Conservation (phyloP, 2,113 vertebrate species). For the Rhinoderma darwinii region DNA sequence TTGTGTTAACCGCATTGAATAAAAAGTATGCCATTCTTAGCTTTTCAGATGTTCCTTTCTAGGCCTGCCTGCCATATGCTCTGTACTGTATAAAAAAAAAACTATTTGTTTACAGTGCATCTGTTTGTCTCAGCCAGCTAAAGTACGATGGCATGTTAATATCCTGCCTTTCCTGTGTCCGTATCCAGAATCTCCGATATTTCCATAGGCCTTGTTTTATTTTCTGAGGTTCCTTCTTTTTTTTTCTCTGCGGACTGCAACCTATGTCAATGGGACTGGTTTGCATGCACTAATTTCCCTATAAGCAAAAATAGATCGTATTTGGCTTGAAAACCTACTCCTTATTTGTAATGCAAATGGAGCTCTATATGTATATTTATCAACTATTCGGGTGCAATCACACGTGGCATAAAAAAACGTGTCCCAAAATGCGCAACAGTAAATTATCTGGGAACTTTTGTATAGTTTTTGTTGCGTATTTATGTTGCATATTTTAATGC, state of each 20-base stretch:
- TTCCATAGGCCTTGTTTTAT: conserved; percentile 41
- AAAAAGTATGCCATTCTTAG: background rate
- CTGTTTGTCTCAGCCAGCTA: background rate
- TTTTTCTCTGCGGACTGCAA: background rate
- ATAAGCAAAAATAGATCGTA: conserved; percentile 42
- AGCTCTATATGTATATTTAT: background rate
- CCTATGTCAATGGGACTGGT: background rate
- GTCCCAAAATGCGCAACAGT: no score
- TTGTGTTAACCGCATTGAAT: background rate
- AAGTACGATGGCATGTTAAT: background rate
- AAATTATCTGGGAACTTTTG: no score
- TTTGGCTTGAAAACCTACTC: conserved; percentile 29
- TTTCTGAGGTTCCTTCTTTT: conserved; percentile 2
- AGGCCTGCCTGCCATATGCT: background rate
- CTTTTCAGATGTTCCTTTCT: background rate
- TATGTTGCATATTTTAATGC: no score
- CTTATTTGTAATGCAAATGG: conserved; percentile 49
- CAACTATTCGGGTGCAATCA: background rate
- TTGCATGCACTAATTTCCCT: conserved; percentile 51
- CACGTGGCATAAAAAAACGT: no score
- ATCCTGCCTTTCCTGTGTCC: conserved; percentile 7
- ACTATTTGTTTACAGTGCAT: conserved; percentile 2
- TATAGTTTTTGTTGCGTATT: no score
- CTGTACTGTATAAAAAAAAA: background rate
- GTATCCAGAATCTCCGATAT: conserved; percentile 25